Percentiles rank a stretch among this genome's conserved stretches.
These are phyloP conservation scores for Siniperca obscura DNA, from an alignment of 2,797 vertebrate species.

Conservation along the genomic window DNA sequence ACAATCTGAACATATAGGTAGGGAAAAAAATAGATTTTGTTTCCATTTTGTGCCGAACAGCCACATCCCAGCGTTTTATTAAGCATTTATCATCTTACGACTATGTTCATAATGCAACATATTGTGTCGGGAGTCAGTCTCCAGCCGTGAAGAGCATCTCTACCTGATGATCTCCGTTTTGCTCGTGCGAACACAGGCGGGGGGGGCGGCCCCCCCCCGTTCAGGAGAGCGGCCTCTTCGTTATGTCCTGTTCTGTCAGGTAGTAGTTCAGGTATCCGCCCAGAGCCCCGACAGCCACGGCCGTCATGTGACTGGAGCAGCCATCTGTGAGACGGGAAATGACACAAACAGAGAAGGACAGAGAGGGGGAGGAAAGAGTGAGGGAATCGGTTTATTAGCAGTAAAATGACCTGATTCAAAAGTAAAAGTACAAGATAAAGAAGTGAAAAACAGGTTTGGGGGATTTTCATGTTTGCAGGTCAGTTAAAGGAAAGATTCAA, in stretches of 20 bases:
- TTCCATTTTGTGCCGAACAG: neutral
- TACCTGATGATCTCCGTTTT: conserved; percentile 27
- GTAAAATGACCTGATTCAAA: neutral
- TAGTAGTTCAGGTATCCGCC: conserved; percentile 89
- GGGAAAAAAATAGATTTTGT: neutral
- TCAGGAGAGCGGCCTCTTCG: conserved; percentile 85
- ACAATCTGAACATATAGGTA: neutral
- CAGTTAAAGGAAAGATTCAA: neutral
- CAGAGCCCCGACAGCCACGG: conserved; percentile 85
- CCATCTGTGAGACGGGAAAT: conserved; percentile 78
- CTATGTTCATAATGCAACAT: conserved; percentile 32
- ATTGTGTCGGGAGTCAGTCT: neutral
- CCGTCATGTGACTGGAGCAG: conserved; percentile 90
- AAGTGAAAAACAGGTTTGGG: neutral
- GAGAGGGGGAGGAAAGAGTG: neutral
- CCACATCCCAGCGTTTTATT: conserved; percentile 15
- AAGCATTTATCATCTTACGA: conserved; percentile 13
- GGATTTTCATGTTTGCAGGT: no score
- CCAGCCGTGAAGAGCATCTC: conserved; percentile 2
- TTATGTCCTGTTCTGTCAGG: conserved; percentile 87
- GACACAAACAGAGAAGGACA: neutral
- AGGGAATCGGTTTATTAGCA: neutral
- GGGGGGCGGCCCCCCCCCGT: neutral
- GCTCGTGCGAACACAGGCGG: neutral
- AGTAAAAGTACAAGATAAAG: neutral